These are phyloP conservation scores for Sclerodermus sp. DNA, from an alignment of 2,888 invertebrate species.

Conservation along the genomic window DNA sequence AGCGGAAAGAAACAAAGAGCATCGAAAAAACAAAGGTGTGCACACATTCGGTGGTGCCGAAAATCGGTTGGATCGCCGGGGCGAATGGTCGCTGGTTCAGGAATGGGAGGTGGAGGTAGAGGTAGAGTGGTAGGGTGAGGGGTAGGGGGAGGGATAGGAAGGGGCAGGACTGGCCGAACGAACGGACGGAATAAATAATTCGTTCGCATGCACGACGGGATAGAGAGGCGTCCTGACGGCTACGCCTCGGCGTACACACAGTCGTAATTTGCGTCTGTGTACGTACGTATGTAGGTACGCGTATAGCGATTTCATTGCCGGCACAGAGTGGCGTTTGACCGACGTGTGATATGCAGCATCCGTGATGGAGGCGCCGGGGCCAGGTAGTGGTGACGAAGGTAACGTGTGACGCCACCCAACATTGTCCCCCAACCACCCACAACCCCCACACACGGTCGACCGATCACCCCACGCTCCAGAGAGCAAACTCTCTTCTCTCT, in stretches of 20 bases:
- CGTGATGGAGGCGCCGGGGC: slow-evolving; percentile 26
- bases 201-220: slow-evolving; percentile 20
- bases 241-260: too few relatives aligned
- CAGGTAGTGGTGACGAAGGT: slow-evolving; percentile 27
- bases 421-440: slow-evolving; percentile 14
- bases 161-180: too few relatives aligned
- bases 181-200: slow-evolving; percentile 52
- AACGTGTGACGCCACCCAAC: slow-evolving; percentile 33
- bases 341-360: slow-evolving; percentile 52
- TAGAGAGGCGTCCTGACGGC: neutral
- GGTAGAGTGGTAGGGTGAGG: too few relatives aligned
- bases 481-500: too few relatives aligned
- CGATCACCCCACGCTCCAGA: slow-evolving; percentile 7
- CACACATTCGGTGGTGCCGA: slow-evolving; percentile 31
- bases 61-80: slow-evolving; percentile 35
- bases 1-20: slow-evolving; percentile 8
- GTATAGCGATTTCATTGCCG: slow-evolving; percentile 49
- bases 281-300: slow-evolving; percentile 20
- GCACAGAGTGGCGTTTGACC: slow-evolving; percentile 51
- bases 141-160: too few relatives aligned
- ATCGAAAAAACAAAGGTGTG: slow-evolving; percentile 29
- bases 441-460: slow-evolving; percentile 9
- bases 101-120: slow-evolving; percentile 28
- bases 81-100: slow-evolving; percentile 26
- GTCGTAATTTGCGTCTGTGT: slow-evolving; percentile 8